Conservation (phyloP, 2,888 invertebrate species). For the Tanytarsus gracilentus region DNA sequence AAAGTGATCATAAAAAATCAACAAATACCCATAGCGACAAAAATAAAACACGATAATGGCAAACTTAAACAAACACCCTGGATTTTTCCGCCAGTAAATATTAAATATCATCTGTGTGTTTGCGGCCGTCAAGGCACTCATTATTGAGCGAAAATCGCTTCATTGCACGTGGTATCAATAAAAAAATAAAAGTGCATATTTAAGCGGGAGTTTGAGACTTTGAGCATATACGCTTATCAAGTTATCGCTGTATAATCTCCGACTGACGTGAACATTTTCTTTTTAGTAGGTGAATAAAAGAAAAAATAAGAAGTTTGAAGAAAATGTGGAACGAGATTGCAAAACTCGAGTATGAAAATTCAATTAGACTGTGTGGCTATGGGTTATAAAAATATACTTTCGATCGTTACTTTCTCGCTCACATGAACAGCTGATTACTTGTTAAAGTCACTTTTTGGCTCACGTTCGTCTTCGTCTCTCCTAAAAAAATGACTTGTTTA, state of each 20-base stretch:
- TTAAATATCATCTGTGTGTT: neutral
- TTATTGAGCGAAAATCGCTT: neutral
- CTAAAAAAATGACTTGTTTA: constrained; percentile 9
- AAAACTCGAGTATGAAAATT: no score
- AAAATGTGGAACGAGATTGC: no score
- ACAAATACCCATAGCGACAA: no score
- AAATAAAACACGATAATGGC: neutral
- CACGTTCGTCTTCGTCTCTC: no score
- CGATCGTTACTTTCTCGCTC: neutral
- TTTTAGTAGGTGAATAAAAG: neutral
- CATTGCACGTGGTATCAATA: neutral
- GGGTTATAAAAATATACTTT: no score
- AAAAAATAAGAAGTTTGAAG: no score
- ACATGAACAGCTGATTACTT: constrained; percentile 14
- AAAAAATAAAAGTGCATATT: no score
- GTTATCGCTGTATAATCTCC: no score
- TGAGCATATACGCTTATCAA: no score
- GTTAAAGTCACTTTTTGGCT: neutral
- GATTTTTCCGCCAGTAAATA: neutral
- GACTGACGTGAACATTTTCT: neutral
- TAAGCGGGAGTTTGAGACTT: no score
- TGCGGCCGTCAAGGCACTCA: no score
- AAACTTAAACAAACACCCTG: neutral
- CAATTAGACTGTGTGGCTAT: neutral
- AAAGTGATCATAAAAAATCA: no score